Percentiles rank a stretch among this genome's conserved stretches.
These are phyloP conservation scores for Gymnocypris eckloni DNA, from an alignment of 2,797 vertebrate genomes.

Conservation along the genomic window DNA sequence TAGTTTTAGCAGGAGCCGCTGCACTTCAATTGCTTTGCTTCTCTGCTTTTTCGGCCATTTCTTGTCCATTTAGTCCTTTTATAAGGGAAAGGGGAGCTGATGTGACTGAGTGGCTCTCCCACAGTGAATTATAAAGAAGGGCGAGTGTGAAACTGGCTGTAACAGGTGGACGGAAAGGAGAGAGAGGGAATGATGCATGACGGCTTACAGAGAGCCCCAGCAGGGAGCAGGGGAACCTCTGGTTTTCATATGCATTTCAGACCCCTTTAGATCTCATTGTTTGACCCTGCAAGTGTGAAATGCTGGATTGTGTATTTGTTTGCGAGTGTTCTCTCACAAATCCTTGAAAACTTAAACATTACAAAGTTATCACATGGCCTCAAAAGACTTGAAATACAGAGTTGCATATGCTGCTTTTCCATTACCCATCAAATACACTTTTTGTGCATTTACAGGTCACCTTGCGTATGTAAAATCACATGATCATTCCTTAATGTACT, in stretches of 20 bases:
- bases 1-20: constrained; percentile 39
- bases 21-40: constrained; percentile 10
- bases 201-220: constrained; percentile 26
- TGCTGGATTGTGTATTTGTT: constrained; percentile 9
- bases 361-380: not conserved
- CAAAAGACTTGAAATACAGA: not conserved
- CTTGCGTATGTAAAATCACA: not conserved
- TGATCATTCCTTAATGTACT: not conserved
- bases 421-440: not conserved
- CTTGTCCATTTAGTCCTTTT: constrained; percentile 36
- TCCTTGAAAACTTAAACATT: not conserved
- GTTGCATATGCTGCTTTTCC: not conserved
- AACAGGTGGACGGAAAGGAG: constrained; percentile 41
- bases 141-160: not conserved
- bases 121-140: constrained; percentile 28
- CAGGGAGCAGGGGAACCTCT: constrained; percentile 4
- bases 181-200: constrained; percentile 23
- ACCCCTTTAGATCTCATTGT: constrained; percentile 20
- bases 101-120: constrained; percentile 46
- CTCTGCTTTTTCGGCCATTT: constrained; percentile 9
- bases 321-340: not conserved
- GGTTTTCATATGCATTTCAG: constrained; percentile 31
- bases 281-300: constrained; percentile 28
- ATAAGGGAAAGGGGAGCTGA: constrained; percentile 37
- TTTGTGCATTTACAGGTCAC: not conserved